Conservation (phyloP, 2,888 invertebrate genomes). For the Ashinkailepas kermadecensis region DNA sequence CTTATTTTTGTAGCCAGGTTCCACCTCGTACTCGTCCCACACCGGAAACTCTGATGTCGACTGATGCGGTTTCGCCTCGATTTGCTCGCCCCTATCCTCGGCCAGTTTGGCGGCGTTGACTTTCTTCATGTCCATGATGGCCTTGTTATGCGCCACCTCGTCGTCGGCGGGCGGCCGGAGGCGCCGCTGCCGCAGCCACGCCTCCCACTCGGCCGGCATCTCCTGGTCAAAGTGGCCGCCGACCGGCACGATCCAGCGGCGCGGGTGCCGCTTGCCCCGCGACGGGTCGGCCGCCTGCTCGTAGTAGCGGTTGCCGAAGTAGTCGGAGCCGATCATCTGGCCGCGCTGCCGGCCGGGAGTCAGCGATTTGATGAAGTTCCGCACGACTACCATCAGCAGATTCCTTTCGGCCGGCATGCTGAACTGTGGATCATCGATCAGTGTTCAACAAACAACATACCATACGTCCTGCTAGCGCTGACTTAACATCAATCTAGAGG, state of each 20-base stretch:
- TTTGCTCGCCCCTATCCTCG: background rate
- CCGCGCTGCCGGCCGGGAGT: background rate
- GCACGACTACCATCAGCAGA: background rate
- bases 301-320: conserved; percentile 9
- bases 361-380: background rate
- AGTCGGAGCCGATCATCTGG: background rate
- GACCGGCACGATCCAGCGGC: background rate
- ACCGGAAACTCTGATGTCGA: background rate
- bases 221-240: conserved; percentile 23
- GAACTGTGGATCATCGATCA: no score
- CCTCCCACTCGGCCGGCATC: conserved; percentile 28
- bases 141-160: conserved; percentile 9
- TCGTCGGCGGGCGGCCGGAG: conserved; percentile 23
- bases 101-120: conserved; percentile 7
- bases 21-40: background rate
- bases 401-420: background rate
- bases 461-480: no score
- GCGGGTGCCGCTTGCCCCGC: background rate
- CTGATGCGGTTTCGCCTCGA: background rate
- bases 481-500: no score
- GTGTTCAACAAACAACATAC: no score
- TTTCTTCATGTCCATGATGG: background rate
- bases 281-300: conserved; percentile 1
- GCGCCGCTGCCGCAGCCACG: conserved; percentile 26
- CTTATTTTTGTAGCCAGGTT: background rate